Conservation (phyloP, 1,140 invertebrate species). For the Lucilia cuprina region DNA sequence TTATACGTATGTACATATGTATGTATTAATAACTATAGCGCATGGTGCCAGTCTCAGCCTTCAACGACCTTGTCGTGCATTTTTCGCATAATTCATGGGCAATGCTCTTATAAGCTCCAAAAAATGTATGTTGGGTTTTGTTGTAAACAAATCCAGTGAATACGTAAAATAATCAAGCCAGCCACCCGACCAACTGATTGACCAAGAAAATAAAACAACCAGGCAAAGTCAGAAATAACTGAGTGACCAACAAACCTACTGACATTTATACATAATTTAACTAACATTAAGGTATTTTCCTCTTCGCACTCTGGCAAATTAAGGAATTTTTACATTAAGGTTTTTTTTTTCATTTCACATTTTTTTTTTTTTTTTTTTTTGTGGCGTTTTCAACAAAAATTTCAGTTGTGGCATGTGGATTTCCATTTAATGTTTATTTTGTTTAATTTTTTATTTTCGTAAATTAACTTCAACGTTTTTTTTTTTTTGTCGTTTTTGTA, state of each 20-base stretch:
- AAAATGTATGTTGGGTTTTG: background rate
- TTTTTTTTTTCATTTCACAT: background rate
- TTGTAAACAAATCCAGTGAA: background rate
- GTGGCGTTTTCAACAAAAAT: background rate
- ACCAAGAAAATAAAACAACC: background rate
- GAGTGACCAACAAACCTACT: background rate
- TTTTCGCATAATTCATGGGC: slow-evolving; percentile 28
- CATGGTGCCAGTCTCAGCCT: slow-evolving; percentile 20
- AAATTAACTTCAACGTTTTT: background rate
- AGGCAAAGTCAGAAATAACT: background rate
- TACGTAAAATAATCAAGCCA: background rate
- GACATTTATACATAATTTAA: slow-evolving; percentile 18
- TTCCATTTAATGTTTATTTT: slow-evolving; percentile 10
- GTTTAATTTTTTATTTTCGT: background rate
- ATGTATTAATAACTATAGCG: background rate
- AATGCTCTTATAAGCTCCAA: slow-evolving; percentile 3
- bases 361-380: background rate
- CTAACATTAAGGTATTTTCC: slow-evolving; percentile 20
- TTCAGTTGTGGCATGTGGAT: slow-evolving; percentile 8
- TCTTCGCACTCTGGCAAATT: slow-evolving; percentile 27
- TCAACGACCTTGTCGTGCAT: slow-evolving; percentile 27
- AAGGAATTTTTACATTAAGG: slow-evolving; percentile 20
- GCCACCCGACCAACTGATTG: background rate
- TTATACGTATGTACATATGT: too few relatives aligned
- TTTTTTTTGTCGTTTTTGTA: background rate